These are phyloP conservation scores for Xiphydria camelus DNA, from an alignment of 2,888 invertebrate species.

Conservation along the genomic window DNA sequence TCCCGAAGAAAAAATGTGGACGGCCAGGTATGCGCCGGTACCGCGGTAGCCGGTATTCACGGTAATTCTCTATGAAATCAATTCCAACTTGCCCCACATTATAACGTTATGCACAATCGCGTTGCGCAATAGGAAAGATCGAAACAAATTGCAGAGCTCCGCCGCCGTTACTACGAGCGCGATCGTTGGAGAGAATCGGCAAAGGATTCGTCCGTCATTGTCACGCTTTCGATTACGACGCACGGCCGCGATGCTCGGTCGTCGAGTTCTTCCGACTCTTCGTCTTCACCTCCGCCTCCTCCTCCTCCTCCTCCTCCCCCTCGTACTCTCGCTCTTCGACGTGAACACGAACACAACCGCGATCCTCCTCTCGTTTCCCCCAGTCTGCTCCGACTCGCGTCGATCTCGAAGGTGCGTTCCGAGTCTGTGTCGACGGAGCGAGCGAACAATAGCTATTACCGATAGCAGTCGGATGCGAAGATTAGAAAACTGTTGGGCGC, in stretches of 20 bases:
- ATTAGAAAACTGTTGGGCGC: conserved; percentile 4
- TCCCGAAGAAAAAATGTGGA: conserved; percentile 25
- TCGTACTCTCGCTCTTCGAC: not conserved
- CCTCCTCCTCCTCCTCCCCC: conserved; percentile 8
- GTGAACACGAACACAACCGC: not conserved
- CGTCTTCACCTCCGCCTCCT: conserved; percentile 4
- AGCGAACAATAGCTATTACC: no score
- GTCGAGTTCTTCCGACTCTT: conserved; percentile 2
- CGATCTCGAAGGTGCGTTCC: not conserved
- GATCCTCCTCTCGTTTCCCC: not conserved
- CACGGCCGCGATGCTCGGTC: conserved; percentile 7
- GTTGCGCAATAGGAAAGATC: conserved; percentile 27
- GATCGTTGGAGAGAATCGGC: not conserved
- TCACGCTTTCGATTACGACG: not conserved
- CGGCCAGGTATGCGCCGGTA: conserved; percentile 23
- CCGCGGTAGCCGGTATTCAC: conserved; percentile 4
- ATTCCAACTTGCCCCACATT: conserved; percentile 33
- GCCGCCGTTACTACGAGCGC: not conserved
- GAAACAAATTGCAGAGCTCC: conserved; percentile 3
- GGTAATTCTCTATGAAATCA: conserved; percentile 40
- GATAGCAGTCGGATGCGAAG: no score
- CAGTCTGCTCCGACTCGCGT: conserved; percentile 8
- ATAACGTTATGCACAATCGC: conserved; percentile 31
- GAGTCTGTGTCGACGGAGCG: no score
- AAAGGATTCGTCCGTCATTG: conserved; percentile 1